Conservation (phyloP, 1,140 invertebrate species). For the Leptoteleia sp. region DNA sequence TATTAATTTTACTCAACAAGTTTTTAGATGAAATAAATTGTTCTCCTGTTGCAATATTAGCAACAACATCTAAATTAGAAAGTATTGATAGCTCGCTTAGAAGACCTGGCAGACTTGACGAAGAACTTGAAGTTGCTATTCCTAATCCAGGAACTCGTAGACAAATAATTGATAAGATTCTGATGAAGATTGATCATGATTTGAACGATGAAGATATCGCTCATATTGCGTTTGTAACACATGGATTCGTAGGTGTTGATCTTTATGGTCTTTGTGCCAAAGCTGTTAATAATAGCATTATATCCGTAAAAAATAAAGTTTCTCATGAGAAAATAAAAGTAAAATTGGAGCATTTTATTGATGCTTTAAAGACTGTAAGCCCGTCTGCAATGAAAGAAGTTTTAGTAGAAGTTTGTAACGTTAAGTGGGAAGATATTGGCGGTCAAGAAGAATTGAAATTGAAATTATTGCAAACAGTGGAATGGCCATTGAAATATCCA, state of each 20-base stretch:
- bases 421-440: conserved; percentile 96
- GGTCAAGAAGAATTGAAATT: conserved; percentile 93
- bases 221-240: conserved; percentile 86
- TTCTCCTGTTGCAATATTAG: conserved; percentile 85
- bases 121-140: conserved; percentile 92
- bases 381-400: conserved; percentile 96
- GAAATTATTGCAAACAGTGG: conserved; percentile 93
- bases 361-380: conserved; percentile 86
- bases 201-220: conserved; percentile 83
- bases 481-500: conserved; percentile 95
- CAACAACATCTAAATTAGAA: conserved; percentile 87
- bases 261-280: conserved; percentile 87
- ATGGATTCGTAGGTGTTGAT: conserved; percentile 95
- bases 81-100: conserved; percentile 87
- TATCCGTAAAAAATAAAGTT: conserved; percentile 45
- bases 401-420: conserved; percentile 90
- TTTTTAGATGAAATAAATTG: conserved; percentile 86
- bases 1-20: conserved; percentile 85
- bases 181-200: conserved; percentile 82
- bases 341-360: conserved; percentile 82
- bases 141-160: conserved; percentile 86
- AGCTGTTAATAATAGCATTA: conserved; percentile 79
- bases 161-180: conserved; percentile 85
- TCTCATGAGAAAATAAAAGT: conserved; percentile 33
- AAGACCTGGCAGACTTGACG: conserved; percentile 89